These are phyloP conservation scores for Athene noctua DNA, from an alignment of 2,113 vertebrate species.

Conservation along the genomic window DNA sequence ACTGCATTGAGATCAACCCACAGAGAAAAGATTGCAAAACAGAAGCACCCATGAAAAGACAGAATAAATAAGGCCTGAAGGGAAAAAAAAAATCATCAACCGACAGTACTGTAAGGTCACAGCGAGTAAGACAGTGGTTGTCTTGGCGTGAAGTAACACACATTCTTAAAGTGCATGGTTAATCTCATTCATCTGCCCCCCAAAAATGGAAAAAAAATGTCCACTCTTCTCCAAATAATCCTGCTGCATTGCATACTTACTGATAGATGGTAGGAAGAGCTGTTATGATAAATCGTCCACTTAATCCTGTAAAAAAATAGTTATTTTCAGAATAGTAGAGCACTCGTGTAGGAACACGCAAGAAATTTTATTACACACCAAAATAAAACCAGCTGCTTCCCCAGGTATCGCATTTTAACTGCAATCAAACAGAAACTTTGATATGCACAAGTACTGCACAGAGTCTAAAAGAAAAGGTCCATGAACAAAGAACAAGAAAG, in stretches of 20 bases:
- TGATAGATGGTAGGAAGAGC: conserved; percentile 97
- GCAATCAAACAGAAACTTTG: background rate
- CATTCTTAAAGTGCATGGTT: background rate
- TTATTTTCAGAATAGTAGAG: background rate
- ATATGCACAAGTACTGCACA: background rate
- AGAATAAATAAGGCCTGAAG: conserved; percentile 8
- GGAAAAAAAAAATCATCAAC: background rate
- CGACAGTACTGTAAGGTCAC: background rate
- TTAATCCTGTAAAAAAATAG: conserved; percentile 81
- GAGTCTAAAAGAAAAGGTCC: background rate
- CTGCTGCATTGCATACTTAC: conserved; percentile 76
- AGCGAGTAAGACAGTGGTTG: background rate
- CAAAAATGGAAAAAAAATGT: fast-evolving
- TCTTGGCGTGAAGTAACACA: background rate
- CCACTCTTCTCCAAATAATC: background rate
- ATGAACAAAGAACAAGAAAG: fast-evolving
- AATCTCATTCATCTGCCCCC: background rate
- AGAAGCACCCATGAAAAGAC: background rate
- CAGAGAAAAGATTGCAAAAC: background rate
- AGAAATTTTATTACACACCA: background rate
- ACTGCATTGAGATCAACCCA: background rate
- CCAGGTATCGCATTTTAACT: background rate
- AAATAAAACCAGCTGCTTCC: background rate
- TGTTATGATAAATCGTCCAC: conserved; percentile 94
- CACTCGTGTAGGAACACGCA: fast-evolving